Base-by-base conservation (phyloP, 2,113 vertebrate species). In the Elgaria multicarinata region DNA sequence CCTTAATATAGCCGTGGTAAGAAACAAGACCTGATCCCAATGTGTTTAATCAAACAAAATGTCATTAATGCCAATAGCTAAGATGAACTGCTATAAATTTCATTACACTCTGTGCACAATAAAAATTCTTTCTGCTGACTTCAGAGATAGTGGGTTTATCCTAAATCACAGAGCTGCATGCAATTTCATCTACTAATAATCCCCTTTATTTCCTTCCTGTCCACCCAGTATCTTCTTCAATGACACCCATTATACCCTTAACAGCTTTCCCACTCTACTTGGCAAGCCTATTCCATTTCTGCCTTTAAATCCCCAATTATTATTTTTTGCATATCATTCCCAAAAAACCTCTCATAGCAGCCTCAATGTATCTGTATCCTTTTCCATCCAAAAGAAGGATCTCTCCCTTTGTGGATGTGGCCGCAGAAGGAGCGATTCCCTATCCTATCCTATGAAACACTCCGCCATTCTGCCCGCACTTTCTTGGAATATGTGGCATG, bases 101-200 rank as follows among this genome's bases (percentile, higher is more conserved):
- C 72, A 33, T 62, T 22, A 74, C 26, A 28, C 0, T 0, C 0
- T 0, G 18, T 44, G 58, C 72, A 24, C 80, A 39, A 42, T 14
- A 78, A 1, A 0, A 22, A 8, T 33, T 5, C 9, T 44, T 28
- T 33, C 22, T 85, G 66, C 4, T 18, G 42, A 62, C 39, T 84
- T 80, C 83, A 44, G 36, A 10, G 58, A 75, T 82, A 31, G 71
- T 74, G 50, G 3, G 3, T 82, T 87, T 69, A 90, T 6, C 9
- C 88, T 7, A 55, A 55, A 55, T 22, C 78, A 53, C 77, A 79
- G 31, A 79, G 77, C 44, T 53, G 5, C 26, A 33, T 33, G 44
- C 44, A 79, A n/a, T 55, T 80, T n/a, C 78, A 80, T 74, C 50
- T n/a, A 5, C 28, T 53, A 55, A n/a, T 33, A 55, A 3, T 6